Base-by-base conservation (phyloP, 2,797 vertebrate genomes). In the Margarornis squamiger region DNA sequence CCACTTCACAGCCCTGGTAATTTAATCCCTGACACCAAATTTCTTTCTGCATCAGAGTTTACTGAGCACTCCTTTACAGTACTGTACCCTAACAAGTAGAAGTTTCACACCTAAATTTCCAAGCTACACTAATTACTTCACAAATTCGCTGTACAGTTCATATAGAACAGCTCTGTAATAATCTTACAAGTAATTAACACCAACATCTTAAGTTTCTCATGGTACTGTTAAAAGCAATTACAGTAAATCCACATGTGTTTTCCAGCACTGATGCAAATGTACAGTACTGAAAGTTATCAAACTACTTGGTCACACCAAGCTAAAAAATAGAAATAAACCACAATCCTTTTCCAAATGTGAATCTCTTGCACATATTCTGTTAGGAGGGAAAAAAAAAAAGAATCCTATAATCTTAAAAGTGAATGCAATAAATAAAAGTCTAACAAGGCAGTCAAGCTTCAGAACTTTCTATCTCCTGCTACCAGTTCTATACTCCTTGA, bases 1-100 rank as follows among this genome's bases (percentile, higher is more conserved):
- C 65, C 34, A 73, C 71, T 92, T 87, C 52, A 88, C 78, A 81
- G 54, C 45, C 66, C 39, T 38, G 51, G 36, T 51, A 80, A 94
- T 84, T 94, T 85, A 71, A 94, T 66, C 72, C 75, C 74, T 86
- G 75, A 80, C 57, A 89, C 27, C 27, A 36, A 86, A 90, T 41
- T 76, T 72, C 39, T 46, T 39, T 91, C 81, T 55, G 54, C 18
- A 3, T 32, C 49, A 58, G 29, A 45, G 9, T 75, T 88, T 58
- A 80, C 61, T 19, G 51, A 91, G 57, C 32, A 48, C 21, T 80
- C 14, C 58, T 62, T 66, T 58, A 45, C 63, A 59, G 48, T 49
- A 45, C 58, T 32, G 15, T 10, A 66, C 4, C 14, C 36, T 55
- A 82, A 71, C 12, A 72, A 92, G 21, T 10, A 14, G 3, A 71